Conservation (phyloP, 2,888 invertebrate species). For the Dryobota labecula region DNA sequence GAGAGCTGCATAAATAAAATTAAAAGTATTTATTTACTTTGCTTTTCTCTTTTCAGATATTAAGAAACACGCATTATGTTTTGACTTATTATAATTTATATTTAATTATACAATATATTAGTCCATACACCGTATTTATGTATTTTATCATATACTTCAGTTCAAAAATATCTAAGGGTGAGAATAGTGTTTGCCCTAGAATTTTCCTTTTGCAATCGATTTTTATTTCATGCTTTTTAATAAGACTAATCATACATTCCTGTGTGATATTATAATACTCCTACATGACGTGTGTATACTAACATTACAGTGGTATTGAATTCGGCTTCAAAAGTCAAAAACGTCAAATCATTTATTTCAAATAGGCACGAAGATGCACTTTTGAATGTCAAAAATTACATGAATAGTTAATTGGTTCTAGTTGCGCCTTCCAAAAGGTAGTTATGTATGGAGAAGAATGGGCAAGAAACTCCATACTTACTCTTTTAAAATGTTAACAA, state of each 20-base stretch:
- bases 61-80: constrained; percentile 71
- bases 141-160: constrained; percentile 62
- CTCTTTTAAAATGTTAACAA: no score
- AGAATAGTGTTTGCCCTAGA: constrained; percentile 73
- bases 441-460: no score
- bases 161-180: constrained; percentile 71
- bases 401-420: no score
- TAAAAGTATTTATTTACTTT: constrained; percentile 62
- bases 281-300: constrained; percentile 59
- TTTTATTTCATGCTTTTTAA: constrained; percentile 54
- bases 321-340: no score
- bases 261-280: constrained; percentile 49
- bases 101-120: constrained; percentile 55
- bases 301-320: constrained; percentile 54
- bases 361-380: no score
- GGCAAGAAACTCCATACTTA: no score
- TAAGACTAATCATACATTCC: constrained; percentile 52
- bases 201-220: constrained; percentile 52
- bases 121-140: constrained; percentile 66
- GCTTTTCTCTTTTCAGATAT: constrained; percentile 86
- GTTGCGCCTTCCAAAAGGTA: no score
- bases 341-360: no score
- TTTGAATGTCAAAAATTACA: no score
- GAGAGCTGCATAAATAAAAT: constrained; percentile 35
- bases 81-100: constrained; percentile 59